Evolutionary conservation across 2,888 invertebrate genomes (phyloP).

Genomic region (Chaetoderma sp.): DNA sequence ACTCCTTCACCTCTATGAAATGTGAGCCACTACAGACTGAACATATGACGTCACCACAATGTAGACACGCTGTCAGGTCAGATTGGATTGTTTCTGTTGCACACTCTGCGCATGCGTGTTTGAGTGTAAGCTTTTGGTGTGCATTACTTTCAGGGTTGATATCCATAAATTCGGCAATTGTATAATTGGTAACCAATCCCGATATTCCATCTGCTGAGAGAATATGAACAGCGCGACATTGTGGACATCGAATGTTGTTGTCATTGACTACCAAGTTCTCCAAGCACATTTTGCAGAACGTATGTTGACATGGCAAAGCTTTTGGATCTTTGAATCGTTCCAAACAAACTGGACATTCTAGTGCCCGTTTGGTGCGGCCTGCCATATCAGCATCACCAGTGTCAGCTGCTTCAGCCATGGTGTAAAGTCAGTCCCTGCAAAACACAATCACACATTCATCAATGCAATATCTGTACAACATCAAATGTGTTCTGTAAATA

Average conservation of each 20-base stretch:
- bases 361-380: conserved; percentile 81
- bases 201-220: conserved; percentile 93
- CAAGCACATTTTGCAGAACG: conserved; percentile 98
- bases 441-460: no score
- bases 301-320: conserved; percentile 98
- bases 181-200: conserved; percentile 96
- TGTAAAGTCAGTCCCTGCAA: no score
- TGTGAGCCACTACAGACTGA: conserved; percentile 86
- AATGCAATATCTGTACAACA: no score
- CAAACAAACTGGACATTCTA: conserved; percentile 98
- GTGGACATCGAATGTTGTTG: conserved; percentile 93
- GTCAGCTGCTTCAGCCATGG: no score
- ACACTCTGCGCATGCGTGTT: no score
- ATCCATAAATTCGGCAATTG: conserved; percentile 92
- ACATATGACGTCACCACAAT: conserved; percentile 98
- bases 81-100: conserved; percentile 84
- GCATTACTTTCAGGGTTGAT: no score
- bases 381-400: no score
- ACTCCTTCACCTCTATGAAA: conserved; percentile 40
- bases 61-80: conserved; percentile 80
- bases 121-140: no score
- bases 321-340: conserved; percentile 98
- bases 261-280: conserved; percentile 78
- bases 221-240: conserved; percentile 96
- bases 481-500: no score